A percentile compares a stretch with the other conserved stretches of the same genome.
Evolutionary conservation across 2,113 vertebrate genomes (phyloP).

Genomic region (Theristicus caerulescens): DNA sequence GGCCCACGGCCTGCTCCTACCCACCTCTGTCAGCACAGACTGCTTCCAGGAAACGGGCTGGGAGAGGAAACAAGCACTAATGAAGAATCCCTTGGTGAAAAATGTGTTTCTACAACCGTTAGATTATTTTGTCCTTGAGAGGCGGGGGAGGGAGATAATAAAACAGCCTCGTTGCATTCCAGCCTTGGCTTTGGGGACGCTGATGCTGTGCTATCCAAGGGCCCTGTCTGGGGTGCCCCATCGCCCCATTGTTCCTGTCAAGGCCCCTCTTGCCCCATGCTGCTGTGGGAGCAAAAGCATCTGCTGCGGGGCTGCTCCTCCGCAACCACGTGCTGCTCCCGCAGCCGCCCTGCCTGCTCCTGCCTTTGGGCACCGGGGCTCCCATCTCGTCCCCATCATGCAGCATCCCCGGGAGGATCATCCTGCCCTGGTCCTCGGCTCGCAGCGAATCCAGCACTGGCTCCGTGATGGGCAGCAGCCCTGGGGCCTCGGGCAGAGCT

Average conservation of each 20-base stretch:
- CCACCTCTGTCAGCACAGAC: not conserved
- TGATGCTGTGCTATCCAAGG: not conserved
- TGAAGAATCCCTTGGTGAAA: slow-evolving; percentile 1
- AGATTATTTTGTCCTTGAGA: not conserved
- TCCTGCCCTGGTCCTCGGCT: not conserved
- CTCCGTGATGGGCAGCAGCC: accelerated
- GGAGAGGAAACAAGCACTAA: not conserved
- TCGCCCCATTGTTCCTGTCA: not conserved
- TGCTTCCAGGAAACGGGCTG: not conserved
- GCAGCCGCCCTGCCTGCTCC: not conserved
- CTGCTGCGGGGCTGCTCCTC: not conserved
- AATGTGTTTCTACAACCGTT: not conserved
- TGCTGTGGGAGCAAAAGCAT: not conserved
- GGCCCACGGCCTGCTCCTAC: not conserved
- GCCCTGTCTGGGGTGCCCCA: not conserved
- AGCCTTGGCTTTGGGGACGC: not conserved
- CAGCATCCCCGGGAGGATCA: not conserved
- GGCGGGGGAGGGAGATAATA: not conserved
- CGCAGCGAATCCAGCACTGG: accelerated
- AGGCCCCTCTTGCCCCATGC: accelerated
- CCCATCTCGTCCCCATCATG: not conserved
- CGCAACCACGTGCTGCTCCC: accelerated
- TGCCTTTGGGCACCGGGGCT: not conserved
- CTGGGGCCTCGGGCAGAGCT: not conserved
- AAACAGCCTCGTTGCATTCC: not conserved